Conservation (phyloP, 92 coral and sea anemone genomes). For the Pocillopora grandis region DNA sequence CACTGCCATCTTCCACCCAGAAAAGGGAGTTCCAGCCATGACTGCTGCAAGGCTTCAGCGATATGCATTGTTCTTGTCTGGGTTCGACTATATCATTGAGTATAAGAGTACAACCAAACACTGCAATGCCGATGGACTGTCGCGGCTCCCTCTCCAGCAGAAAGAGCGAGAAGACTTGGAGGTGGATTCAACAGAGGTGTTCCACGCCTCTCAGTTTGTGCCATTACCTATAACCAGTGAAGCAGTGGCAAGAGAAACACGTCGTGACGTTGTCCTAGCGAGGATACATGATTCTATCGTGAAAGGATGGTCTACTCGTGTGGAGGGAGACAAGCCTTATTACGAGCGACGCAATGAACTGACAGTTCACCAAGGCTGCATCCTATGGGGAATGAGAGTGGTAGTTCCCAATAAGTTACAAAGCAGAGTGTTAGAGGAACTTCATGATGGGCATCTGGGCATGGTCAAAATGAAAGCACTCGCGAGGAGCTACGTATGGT, state of each 20-base stretch:
- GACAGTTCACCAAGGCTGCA: too few species aligned
- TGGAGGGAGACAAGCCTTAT: slow-evolving; percentile 34
- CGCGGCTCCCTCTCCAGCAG: slow-evolving; percentile 47
- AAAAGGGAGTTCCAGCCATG: slow-evolving; percentile 63
- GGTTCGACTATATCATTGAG: slow-evolving; percentile 49
- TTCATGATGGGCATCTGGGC: too few species aligned
- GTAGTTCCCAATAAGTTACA: too few species aligned
- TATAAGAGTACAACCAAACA: slow-evolving; percentile 52
- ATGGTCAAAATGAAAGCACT: slow-evolving; percentile 42
- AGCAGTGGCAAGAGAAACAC: slow-evolving; percentile 50
- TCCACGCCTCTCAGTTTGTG: slow-evolving; percentile 41
- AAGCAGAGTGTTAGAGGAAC: too few species aligned
- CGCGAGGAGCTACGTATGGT: slow-evolving; percentile 40
- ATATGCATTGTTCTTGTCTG: slow-evolving; percentile 50
- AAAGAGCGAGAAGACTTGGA: slow-evolving; percentile 29
- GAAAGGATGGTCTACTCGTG: slow-evolving; percentile 45
- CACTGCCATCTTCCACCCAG: slow-evolving; percentile 51
- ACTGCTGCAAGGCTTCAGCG: slow-evolving; percentile 58
- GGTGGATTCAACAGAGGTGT: slow-evolving; percentile 46
- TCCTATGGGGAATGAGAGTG: too few species aligned
- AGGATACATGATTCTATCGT: slow-evolving; percentile 42
- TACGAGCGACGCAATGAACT: slow-evolving; percentile 24
- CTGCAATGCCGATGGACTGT: slow-evolving; percentile 59
- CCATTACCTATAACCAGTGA: slow-evolving; percentile 52
- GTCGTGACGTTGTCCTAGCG: slow-evolving; percentile 47